Base-by-base conservation (phyloP, 2,113 vertebrate genomes). In the Hemiprocne comata region DNA sequence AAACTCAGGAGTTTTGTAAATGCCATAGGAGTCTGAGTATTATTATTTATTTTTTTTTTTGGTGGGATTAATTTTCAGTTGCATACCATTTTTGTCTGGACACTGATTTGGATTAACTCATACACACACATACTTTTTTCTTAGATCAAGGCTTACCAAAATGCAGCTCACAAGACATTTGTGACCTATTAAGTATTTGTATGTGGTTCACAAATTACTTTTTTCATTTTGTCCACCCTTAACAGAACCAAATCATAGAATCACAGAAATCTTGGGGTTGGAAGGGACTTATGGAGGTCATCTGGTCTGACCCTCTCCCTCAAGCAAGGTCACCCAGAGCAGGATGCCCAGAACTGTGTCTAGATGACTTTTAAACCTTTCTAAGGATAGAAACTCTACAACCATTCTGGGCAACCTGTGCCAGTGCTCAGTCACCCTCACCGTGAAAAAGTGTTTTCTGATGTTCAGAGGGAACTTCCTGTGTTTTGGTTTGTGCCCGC, bases 261-360 rank as follows among this genome's bases (percentile, higher is more conserved):
- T 72, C 18, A 53, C 18, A 48, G 48, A 67, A 51, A 64, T 2
- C 16, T 36, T 54, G 50, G 7, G 1, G 1, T 29, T 83, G 10
- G 23, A 69, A 67, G 14, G 17, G 17, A 64, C 9, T 9, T 62
- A 18, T n/a, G 31, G 12, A 55, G 12, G 21, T 8, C 3, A 4
- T 55, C 21, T 94, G 51, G 33, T 50, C 28, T 53, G 50, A 12
- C 1, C 5, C 12, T 4, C 25, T 61, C 3, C 1, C n/a, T 67
- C 48, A 89, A n/a, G 24, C 3, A 13, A 3, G 4, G 6, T 38
- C 2, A 1, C 4, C 17, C 38, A 8, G 9, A 74, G 7, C 33
- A 78, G 28, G 14, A 2, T 82, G 36, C 31, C 4, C 46, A 79
- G 38, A 20, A 72, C 18, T 1, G 1, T 31, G 44, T 34, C 40